A percentile compares a stretch with the other conserved stretches of the same genome.
These are phyloP conservation scores for Scrobipalpa costella DNA, from an alignment of 2,888 invertebrate species.

Conservation along the genomic window DNA sequence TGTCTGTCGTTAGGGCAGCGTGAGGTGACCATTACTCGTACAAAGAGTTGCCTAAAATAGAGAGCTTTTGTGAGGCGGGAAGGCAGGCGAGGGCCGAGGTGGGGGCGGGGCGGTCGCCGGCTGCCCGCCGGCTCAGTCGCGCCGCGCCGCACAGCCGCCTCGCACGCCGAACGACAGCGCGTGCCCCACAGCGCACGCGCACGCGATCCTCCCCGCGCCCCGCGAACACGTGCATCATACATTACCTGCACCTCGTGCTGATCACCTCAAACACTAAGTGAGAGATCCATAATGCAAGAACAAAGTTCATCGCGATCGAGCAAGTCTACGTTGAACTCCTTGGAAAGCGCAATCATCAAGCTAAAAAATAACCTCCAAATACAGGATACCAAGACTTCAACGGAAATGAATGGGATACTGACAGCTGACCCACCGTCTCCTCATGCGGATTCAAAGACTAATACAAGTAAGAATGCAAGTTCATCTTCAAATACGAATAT, in stretches of 20 bases:
- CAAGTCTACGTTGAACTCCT: conserved; percentile 73
- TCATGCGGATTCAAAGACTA: conserved; percentile 60
- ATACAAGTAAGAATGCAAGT: conserved; percentile 72
- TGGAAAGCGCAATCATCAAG: conserved; percentile 79
- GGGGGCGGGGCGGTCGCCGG: conserved; percentile 75
- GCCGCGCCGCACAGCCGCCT: conserved; percentile 72
- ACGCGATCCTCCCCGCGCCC: conserved; percentile 51
- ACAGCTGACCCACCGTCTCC: conserved; percentile 63
- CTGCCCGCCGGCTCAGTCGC: conserved; percentile 77
- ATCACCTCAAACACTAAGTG: conserved; percentile 31
- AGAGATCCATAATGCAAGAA: conserved; percentile 70
- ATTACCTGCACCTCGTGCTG: conserved; percentile 40
- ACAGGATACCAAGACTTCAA: conserved; percentile 67
- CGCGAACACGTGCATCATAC: conserved; percentile 60
- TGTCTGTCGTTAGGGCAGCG: conserved; percentile 80
- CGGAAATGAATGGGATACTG: conserved; percentile 67
- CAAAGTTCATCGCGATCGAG: conserved; percentile 73
- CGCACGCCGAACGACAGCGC: conserved; percentile 67
- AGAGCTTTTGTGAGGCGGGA: conserved; percentile 80
- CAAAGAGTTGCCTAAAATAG: conserved; percentile 82
- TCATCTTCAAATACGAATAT: conserved; percentile 63
- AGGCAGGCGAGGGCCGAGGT: conserved; percentile 61
- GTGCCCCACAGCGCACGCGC: conserved; percentile 70
- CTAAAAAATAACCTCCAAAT: conserved; percentile 78
- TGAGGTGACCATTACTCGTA: conserved; percentile 81